Conservation (phyloP, 2,797 vertebrate species). For the Chaetodon trifasciatus region DNA sequence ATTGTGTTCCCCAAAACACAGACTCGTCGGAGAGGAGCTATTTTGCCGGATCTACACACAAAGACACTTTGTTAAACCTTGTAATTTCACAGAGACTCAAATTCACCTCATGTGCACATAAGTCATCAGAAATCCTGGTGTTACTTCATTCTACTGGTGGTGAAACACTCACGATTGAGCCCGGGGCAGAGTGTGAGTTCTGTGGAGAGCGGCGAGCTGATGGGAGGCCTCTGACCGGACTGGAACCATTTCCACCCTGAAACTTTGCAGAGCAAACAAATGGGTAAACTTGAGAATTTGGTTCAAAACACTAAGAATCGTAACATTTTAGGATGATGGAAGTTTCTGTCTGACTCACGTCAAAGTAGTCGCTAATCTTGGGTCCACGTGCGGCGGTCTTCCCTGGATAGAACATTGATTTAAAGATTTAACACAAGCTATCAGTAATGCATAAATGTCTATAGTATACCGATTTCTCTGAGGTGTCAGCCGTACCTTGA, state of each 20-base stretch:
- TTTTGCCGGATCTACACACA: conserved; percentile 92
- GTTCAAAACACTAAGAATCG: not conserved
- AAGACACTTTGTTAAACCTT: conserved; percentile 3
- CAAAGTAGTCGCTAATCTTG: conserved; percentile 99
- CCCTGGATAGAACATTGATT: conserved; percentile 82
- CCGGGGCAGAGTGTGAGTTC: conserved; percentile 97
- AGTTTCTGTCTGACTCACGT: conserved; percentile 85
- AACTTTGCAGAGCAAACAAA: conserved; percentile 83
- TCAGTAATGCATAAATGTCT: not conserved
- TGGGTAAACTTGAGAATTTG: not conserved
- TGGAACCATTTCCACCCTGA: conserved; percentile 97
- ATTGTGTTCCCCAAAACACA: conserved; percentile 95
- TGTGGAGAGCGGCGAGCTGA: conserved; percentile 95
- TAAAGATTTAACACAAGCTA: not conserved
- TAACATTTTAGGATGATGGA: rapidly evolving
- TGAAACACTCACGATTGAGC: conserved; percentile 89
- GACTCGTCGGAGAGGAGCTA: conserved; percentile 96
- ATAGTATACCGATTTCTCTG: not conserved
- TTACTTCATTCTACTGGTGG: not conserved
- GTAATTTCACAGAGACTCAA: not conserved
- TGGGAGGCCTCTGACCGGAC: conserved; percentile 95
- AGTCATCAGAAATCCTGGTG: not conserved
- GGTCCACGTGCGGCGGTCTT: conserved; percentile 94
- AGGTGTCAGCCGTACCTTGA: conserved; percentile 89
- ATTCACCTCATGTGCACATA: not conserved